Base-by-base conservation (phyloP, 2,888 invertebrate genomes). In the Dryococelus australis region DNA sequence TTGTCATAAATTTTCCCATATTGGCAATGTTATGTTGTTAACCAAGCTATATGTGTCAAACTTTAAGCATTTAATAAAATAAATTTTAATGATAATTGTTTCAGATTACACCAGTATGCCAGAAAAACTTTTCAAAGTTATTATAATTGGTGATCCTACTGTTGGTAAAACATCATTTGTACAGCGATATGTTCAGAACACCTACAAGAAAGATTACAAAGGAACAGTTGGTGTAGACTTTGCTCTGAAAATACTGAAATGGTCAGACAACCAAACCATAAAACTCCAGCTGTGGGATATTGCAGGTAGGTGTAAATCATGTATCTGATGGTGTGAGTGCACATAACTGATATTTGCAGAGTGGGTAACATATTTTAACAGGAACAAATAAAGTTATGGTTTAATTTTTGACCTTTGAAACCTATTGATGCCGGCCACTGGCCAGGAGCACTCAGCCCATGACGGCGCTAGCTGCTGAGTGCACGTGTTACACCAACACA, bases 231-330 rank as follows among this genome's bases (percentile, higher is more conserved):
- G 94, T 86, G 94, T 94, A 24, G 94, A 94, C 90, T 94, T 94
- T 92, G 94, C 94, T 9, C 91, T 94, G 84, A 94, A 94, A 91
- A 93, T 94, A 65, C 91, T 94, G 13, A 93, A 94, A 90, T 94
- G 93, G 93, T 93, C 93, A 89, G 93, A 93, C 53, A 92, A 92
- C 86, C 94, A 94, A 85, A 92, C 93, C 13, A 92, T 94, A 12
- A 92, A 94, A 89, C 91, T 94, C 28, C 94, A 94, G 90, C 90
- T 94, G 86, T 94, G 94, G 94, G 94, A 94, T 89, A 94, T 94
- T 89, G 94, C 94, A 91, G 94, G 94, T 93, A 90, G 89, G 90
- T 65, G 27, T 87, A 83, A 79, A 27, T 85, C n/a, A 12, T 65
- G n/a, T 65, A 1, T 47, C 16, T 65, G 65, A 12, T 51, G 0